Conservation (phyloP, 2,888 invertebrate species). For the Tiphia femorata region DNA sequence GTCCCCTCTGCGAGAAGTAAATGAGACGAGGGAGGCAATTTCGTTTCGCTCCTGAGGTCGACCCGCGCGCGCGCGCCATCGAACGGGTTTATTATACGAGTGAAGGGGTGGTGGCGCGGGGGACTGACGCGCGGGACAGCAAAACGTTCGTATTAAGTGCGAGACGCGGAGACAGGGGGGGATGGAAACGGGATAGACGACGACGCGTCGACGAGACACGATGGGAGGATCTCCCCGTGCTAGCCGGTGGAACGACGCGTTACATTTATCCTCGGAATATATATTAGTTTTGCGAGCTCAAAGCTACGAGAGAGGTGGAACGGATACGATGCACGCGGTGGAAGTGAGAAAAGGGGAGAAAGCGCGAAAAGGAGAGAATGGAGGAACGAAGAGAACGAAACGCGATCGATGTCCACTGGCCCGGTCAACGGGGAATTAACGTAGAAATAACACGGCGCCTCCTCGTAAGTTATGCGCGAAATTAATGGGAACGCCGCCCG, state of each 20-base stretch:
- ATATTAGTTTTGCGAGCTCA: too few relatives aligned
- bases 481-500: constrained; percentile 14
- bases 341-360: background rate
- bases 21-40: background rate
- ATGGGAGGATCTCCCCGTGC: too few relatives aligned
- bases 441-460: constrained; percentile 12
- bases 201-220: background rate
- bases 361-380: background rate
- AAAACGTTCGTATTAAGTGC: background rate
- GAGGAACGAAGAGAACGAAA: background rate
- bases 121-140: background rate
- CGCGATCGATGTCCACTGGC: constrained; percentile 34
- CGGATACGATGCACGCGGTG: too few relatives aligned
- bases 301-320: too few relatives aligned
- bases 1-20: background rate
- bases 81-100: background rate
- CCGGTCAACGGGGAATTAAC: constrained; percentile 22
- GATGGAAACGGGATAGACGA: background rate
- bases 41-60: background rate
- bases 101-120: background rate
- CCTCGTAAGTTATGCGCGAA: constrained; percentile 18
- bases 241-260: background rate
- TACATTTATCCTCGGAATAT: background rate
- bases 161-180: background rate
- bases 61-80: constrained; percentile 7